phyloP scores from a whole-genome alignment of 2,797 vertebrate genomes.

The Rachycentron canadum region DNA sequence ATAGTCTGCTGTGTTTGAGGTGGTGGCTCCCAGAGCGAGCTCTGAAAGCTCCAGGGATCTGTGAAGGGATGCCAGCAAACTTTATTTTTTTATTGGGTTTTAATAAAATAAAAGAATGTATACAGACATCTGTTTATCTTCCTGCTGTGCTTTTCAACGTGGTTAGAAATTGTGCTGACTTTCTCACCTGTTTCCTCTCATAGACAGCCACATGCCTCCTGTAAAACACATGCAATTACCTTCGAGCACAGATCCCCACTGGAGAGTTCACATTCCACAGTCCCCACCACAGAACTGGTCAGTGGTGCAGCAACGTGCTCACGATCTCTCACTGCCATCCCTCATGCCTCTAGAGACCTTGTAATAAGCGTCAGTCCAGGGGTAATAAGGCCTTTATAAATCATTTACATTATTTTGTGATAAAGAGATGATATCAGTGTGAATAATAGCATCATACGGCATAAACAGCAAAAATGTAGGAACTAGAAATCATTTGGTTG shows the following conservation, averaged over 20 bases:
- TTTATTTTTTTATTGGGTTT: neutral
- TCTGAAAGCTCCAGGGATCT: neutral
- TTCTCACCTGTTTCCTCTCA: neutral
- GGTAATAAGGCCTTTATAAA: too few relatives aligned
- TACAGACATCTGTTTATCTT: neutral
- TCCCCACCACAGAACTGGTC: neutral
- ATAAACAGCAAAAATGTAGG: too few relatives aligned
- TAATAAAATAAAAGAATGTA: neutral
- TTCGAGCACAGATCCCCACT: neutral
- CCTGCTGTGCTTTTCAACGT: neutral
- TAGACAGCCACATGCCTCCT: neutral
- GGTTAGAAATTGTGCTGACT: neutral
- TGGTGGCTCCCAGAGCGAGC: neutral
- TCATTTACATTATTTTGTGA: too few relatives aligned
- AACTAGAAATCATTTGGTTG: too few relatives aligned
- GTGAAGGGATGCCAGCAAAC: neutral
- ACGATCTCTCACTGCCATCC: neutral
- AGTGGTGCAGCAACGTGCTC: neutral
- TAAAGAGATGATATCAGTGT: too few relatives aligned
- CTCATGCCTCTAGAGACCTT: neutral
- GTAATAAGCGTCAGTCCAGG: too few relatives aligned
- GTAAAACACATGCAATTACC: constrained; percentile 3
- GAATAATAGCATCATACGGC: too few relatives aligned
- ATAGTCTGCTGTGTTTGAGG: neutral
- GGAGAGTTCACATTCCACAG: neutral